Evolutionary conservation across 2,888 invertebrate genomes (phyloP).

Genomic region (Dicranocentrus wangi): DNA sequence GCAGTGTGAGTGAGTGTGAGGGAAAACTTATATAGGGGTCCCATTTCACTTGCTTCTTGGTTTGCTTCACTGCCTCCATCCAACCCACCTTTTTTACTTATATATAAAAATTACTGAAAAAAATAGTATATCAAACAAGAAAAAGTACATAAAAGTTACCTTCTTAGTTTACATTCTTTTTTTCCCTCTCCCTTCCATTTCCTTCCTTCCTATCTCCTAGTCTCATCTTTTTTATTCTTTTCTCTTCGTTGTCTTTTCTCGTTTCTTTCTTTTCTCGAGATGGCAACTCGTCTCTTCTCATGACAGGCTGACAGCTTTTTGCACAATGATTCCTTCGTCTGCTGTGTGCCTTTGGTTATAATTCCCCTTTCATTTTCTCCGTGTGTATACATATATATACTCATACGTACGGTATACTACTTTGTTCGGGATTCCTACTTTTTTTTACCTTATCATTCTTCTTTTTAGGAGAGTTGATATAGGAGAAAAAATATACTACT

Average conservation of each 20-base stretch:
- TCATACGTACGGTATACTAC: neutral
- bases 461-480: conserved; percentile 16
- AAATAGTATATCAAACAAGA: neutral
- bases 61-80: conserved; percentile 52
- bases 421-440: neutral
- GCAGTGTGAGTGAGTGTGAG: neutral
- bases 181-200: conserved; percentile 62
- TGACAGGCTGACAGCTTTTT: conserved; percentile 70
- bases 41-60: conserved; percentile 54
- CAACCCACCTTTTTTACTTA: conserved; percentile 43
- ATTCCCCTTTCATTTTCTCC: conserved; percentile 63
- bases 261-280: conserved; percentile 66
- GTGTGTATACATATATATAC: conserved; percentile 13
- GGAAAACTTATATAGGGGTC: conserved; percentile 26
- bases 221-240: conserved; percentile 66
- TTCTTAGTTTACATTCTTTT: conserved; percentile 54
- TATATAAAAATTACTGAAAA: neutral
- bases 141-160: conserved; percentile 38
- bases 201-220: conserved; percentile 67
- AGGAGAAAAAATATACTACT: neutral
- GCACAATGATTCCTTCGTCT: conserved; percentile 67
- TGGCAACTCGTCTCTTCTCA: conserved; percentile 69
- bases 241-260: conserved; percentile 64
- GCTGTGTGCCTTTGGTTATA: conserved; percentile 59
- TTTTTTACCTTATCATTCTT: conserved; percentile 51